Evolutionary conservation across 1,140 invertebrate genomes (phyloP).

Genomic region (Drosophila athabasca): DNA sequence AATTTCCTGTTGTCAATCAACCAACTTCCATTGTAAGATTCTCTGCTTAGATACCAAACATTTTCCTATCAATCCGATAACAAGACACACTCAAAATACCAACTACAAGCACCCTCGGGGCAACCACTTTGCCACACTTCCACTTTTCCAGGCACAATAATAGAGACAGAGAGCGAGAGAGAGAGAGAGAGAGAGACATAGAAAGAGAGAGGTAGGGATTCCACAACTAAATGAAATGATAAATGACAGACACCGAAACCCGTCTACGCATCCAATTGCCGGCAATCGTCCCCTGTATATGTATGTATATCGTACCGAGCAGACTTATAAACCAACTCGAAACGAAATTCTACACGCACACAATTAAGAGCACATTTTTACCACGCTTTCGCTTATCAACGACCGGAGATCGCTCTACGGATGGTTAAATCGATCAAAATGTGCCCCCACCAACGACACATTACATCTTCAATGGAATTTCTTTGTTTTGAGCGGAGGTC

Average conservation of each 20-base stretch:
- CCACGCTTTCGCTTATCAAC: conserved; percentile 75
- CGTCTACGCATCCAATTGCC: conserved; percentile 35
- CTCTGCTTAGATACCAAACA: conserved; percentile 13
- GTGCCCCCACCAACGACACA: conserved; percentile 7
- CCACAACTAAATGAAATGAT: conserved; percentile 54
- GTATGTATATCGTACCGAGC: no score
- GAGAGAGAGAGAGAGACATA: conserved; percentile 6
- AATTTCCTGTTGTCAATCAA: conserved; percentile 9
- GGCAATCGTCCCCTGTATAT: conserved; percentile 7
- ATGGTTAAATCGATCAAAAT: conserved; percentile 68
- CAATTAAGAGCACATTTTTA: conserved; percentile 62
- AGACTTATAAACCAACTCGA: conserved; percentile 15
- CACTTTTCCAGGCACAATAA: conserved; percentile 30
- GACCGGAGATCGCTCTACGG: conserved; percentile 40
- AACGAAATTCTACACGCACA: conserved; percentile 41
- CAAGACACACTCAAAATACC: conserved; percentile 21
- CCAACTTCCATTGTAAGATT: conserved; percentile 3
- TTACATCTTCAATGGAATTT: conserved; percentile 75
- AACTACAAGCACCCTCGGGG: conserved; percentile 5
- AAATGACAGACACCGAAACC: conserved; percentile 59
- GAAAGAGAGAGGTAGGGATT: conserved; percentile 24
- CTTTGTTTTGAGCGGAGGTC: conserved; percentile 52
- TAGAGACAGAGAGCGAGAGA: no score
- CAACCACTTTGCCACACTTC: conserved; percentile 35
- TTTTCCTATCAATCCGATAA: conserved; percentile 26